Evolutionary conservation across 2,888 invertebrate genomes (phyloP), one percentile per base, ranked within the genome.

Genomic region (Molorchus minor): DNA sequence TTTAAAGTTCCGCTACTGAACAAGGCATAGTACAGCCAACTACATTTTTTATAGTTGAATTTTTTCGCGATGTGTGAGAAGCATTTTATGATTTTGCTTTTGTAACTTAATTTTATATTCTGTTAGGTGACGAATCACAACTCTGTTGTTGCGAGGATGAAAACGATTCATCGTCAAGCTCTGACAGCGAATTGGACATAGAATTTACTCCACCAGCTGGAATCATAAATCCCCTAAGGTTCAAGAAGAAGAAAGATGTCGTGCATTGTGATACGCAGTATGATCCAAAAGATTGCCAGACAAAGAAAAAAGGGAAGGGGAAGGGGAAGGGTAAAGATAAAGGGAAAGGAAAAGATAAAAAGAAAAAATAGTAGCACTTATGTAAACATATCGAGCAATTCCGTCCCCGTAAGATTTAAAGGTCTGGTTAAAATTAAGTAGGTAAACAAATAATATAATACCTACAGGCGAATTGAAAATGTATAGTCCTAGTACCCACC

Each of bases 141-240:
- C 52, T 64, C 19, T 76, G 76, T 46, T 68, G 65, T 45, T 69
- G 68, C 29, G 67, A 67, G 25, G 65, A 59, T 1, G 67, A 66
- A 13, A 47, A 54, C 12, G 69, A 68, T 58, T 38, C 41, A 0
- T 56, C 61, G 2, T 67, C 69, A 1, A 84, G 84, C 0, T 84
- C 84, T 52, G 88, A 88, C 60, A 86, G 86, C 1, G 88, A 89
- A 56, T 84, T 88, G 78, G 88, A 89, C 69, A 87, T 89, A 35
- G 89, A 88, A 59, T 89, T 89, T 51, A 89, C 89, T 0, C 88
- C 89, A 0, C 89, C 89, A 0, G 88, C 88, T 36, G 89, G 88
- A 0, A 82, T 89, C 33, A 87, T 89, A 47, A 86, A 85, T 65
- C 82, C 87, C 1, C 82, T 85, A 56, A 81, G 84, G 0, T 81